phyloP scores from a whole-genome alignment of 2,113 vertebrate species.

The Hyla sarda region DNA sequence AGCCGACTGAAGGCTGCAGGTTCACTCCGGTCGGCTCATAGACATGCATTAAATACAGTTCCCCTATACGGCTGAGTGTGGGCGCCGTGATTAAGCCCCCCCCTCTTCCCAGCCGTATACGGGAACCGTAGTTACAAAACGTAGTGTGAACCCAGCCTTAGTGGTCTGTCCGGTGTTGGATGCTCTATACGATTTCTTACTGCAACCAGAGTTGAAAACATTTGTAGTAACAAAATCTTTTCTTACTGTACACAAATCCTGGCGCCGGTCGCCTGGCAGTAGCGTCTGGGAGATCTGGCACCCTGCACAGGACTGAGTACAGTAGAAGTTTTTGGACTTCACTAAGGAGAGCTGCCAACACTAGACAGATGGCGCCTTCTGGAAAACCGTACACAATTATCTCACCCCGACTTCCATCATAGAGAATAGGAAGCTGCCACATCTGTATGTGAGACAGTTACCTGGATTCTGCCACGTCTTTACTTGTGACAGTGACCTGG shows the following conservation, averaged over 20 bases:
- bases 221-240: neutral
- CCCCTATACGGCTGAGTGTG: too few species aligned
- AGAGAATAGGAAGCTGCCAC: neutral
- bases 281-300: neutral
- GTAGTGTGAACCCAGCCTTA: too few species aligned
- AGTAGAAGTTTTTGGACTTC: conserved; percentile 14
- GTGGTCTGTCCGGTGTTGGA: too few species aligned
- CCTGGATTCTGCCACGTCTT: too few species aligned
- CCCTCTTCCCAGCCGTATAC: too few species aligned
- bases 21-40: too few species aligned
- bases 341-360: neutral
- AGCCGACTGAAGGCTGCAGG: too few species aligned
- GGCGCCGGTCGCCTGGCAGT: neutral
- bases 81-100: too few species aligned
- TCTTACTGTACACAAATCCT: neutral
- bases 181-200: neutral
- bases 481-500: too few species aligned
- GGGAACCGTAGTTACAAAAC: too few species aligned
- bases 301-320: neutral
- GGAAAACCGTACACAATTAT: neutral
- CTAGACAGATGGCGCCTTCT: neutral
- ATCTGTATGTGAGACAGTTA: neutral
- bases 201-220: neutral
- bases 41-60: too few species aligned
- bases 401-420: neutral